These are phyloP conservation scores for Donacobius atricapilla DNA, from an alignment of 2,113 vertebrate genomes.

Conservation along the genomic window DNA sequence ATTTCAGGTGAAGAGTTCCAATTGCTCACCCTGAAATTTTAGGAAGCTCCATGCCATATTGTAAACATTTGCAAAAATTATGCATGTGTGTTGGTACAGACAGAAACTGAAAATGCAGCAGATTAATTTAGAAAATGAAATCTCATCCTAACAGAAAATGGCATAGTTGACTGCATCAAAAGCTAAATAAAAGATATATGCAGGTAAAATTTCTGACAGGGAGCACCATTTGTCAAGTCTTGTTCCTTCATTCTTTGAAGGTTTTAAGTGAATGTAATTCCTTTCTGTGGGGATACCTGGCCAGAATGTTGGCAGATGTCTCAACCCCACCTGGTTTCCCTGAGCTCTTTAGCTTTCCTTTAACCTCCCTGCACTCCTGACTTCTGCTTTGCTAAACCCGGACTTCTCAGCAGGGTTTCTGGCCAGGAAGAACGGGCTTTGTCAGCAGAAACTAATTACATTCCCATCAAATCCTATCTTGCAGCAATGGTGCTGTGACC, in stretches of 20 bases:
- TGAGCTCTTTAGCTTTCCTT: background rate
- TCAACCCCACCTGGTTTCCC: background rate
- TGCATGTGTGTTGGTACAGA: background rate
- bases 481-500: background rate
- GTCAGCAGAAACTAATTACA: background rate
- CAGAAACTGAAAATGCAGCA: background rate
- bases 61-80: background rate
- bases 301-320: background rate
- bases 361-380: background rate
- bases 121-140: background rate
- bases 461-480: background rate
- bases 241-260: background rate
- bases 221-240: background rate
- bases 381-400: background rate
- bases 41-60: background rate
- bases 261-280: background rate
- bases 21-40: background rate
- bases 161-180: background rate
- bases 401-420: background rate
- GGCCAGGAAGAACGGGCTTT: background rate
- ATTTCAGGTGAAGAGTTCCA: background rate
- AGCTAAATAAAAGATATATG: background rate
- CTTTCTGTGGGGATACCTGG: background rate
- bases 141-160: background rate
- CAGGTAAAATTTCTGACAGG: background rate